Base-by-base conservation (phyloP, 2,113 vertebrate genomes). In the Corvus cornix region DNA sequence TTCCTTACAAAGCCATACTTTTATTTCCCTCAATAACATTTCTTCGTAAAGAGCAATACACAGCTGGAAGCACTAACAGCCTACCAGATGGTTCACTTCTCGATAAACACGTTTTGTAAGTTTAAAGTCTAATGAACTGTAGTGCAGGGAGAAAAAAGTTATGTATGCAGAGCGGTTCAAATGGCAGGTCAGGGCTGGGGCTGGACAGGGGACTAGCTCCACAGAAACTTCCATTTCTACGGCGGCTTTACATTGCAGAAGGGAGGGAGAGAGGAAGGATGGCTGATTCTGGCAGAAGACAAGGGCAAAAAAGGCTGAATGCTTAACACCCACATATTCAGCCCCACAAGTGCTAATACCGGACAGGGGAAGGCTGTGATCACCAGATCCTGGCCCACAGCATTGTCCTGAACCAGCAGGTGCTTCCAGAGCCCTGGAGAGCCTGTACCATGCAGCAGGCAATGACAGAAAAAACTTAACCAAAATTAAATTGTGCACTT, bases 81-180 rank as follows among this genome's bases (percentile, higher is more conserved):
- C 81, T 83, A 89, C 87, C 93, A 95, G 94, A 94, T 94, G 90
- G 92, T 84, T 96, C 80, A 13, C 64, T 94, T 96, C 92, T 89
- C 2, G 0, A 94, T 90, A 93, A 96, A 93, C 76, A 84, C 19
- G 1, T 90, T 92, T 84, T 89, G 14, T 53, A 77, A 92, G 90
- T 92, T 93, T 91, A 84, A 96, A 96, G 82, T 92, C 92, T 91
- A 96, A 93, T 84, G 91, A 94, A 96, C 85, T 95, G 70, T 19
- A 91, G 72, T 70, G 73, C 79, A 95, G 52, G 52, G 82, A 92
- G 89, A 95, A 64, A 77, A 84, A 95, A 93, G 63, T 89, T 92
- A 81, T 28, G 48, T 63, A 74, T 16, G 68, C 73, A 90, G 83
- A 80, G 39, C 22, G 26, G 83, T 89, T 92, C 89, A 92, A 93